Evolutionary conservation across 2,797 vertebrate species (phyloP).

Genomic region (Synanceia verrucosa): DNA sequence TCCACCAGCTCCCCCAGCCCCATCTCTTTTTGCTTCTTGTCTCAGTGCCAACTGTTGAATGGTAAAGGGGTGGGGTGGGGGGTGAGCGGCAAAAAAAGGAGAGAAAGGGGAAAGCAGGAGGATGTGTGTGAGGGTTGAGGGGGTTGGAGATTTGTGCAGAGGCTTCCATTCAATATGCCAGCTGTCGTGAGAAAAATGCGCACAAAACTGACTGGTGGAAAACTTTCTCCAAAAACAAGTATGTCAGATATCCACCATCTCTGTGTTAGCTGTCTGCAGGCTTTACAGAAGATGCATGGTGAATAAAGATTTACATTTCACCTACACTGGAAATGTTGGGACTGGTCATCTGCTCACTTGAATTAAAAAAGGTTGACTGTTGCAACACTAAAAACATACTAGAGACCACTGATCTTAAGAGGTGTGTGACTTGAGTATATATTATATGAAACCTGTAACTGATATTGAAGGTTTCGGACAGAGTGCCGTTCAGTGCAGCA

Average conservation of each 20-base stretch:
- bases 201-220: slow-evolving; percentile 56
- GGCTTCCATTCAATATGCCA: slow-evolving; percentile 67
- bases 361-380: neutral
- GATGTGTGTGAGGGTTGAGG: slow-evolving; percentile 50
- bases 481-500: neutral
- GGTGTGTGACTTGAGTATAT: neutral
- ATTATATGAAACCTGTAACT: neutral
- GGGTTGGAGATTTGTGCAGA: slow-evolving; percentile 53
- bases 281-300: slow-evolving; percentile 10
- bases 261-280: slow-evolving; percentile 40
- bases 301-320: slow-evolving; percentile 13
- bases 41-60: slow-evolving; percentile 71
- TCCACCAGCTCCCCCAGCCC: slow-evolving; percentile 4
- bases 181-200: slow-evolving; percentile 70
- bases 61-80: slow-evolving; percentile 6
- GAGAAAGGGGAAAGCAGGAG: slow-evolving; percentile 52
- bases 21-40: slow-evolving; percentile 53
- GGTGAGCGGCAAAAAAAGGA: slow-evolving; percentile 60
- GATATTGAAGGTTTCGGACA: neutral
- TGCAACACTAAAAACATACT: neutral
- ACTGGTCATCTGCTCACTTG: neutral
- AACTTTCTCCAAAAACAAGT: slow-evolving; percentile 49
- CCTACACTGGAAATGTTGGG: neutral
- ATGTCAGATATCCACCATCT: slow-evolving; percentile 41
- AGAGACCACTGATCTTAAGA: neutral